These are phyloP conservation scores for Orchesellides sinensis DNA, from an alignment of 2,888 invertebrate genomes.

Conservation along the genomic window DNA sequence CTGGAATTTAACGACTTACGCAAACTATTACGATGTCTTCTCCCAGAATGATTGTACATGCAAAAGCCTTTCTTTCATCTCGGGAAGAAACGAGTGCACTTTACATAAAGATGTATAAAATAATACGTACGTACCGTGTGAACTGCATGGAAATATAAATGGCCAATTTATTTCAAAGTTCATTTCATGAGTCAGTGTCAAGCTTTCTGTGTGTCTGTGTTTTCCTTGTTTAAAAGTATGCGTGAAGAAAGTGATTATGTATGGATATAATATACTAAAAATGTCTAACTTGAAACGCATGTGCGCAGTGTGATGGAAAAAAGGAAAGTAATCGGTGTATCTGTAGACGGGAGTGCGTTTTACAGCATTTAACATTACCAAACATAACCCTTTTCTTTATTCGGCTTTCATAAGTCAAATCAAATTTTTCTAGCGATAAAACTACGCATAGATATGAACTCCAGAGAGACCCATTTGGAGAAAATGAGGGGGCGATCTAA, in stretches of 20 bases:
- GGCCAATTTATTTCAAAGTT: slow-evolving; percentile 42
- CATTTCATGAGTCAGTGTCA: slow-evolving; percentile 57
- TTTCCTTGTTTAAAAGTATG: neutral
- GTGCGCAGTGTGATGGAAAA: neutral
- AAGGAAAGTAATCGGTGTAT: no score
- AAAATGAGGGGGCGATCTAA: slow-evolving; percentile 71
- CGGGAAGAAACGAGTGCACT: neutral
- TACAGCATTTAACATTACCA: neutral
- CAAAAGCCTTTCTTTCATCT: neutral
- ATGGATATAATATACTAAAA: no score
- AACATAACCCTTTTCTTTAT: slow-evolving; percentile 38
- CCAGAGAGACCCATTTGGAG: slow-evolving; percentile 72
- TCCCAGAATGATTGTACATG: neutral
- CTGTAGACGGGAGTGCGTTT: no score
- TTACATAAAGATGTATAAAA: neutral
- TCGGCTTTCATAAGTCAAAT: neutral
- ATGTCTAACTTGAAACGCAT: neutral
- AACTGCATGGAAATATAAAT: slow-evolving; percentile 41
- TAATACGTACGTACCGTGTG: neutral
- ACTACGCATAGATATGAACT: slow-evolving; percentile 39
- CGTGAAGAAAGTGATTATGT: slow-evolving; percentile 39
- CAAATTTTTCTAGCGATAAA: slow-evolving; percentile 19
- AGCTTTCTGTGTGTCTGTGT: slow-evolving; percentile 4
- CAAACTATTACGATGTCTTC: neutral
- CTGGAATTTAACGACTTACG: slow-evolving; percentile 17